phyloP scores from a whole-genome alignment of 1,140 invertebrate genomes.

The Calliopsis andreniformis region DNA sequence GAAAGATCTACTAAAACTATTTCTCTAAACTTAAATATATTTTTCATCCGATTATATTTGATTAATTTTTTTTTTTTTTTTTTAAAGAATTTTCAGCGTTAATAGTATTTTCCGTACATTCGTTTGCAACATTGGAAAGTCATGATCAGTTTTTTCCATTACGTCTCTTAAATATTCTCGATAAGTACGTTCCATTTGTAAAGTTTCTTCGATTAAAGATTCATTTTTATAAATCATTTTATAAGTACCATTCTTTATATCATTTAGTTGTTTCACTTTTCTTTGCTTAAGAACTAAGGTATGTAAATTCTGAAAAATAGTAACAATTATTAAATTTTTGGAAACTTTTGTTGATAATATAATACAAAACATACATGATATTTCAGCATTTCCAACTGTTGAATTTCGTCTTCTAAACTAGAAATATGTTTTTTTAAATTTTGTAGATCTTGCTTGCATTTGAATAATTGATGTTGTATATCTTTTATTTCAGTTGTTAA shows the following conservation, averaged over 20 bases:
- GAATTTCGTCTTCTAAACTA: constrained; percentile 80
- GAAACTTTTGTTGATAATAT: constrained; percentile 7
- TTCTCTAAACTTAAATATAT: not conserved
- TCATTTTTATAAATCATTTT: constrained; percentile 81
- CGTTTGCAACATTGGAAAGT: constrained; percentile 83
- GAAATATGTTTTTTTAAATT: constrained; percentile 69
- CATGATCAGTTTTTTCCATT: constrained; percentile 80
- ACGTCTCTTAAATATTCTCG: constrained; percentile 81
- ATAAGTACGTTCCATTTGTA: constrained; percentile 80
- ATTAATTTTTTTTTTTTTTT: no score
- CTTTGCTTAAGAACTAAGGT: constrained; percentile 84
- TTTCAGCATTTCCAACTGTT: constrained; percentile 79
- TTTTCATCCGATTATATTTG: no score
- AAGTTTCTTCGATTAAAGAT: constrained; percentile 77
- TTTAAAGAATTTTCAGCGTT: constrained; percentile 75
- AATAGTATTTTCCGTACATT: constrained; percentile 82
- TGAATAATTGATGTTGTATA: constrained; percentile 65
- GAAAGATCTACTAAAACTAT: not conserved
- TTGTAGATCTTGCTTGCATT: constrained; percentile 65
- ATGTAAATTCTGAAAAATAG: constrained; percentile 82
- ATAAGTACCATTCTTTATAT: constrained; percentile 80
- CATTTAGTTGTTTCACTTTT: constrained; percentile 82
- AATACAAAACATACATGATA: constrained; percentile 67
- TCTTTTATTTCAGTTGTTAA: constrained; percentile 64
- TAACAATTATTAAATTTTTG: constrained; percentile 22